phyloP scores from a whole-genome alignment of 2,113 vertebrate species.

The Bucco capensis region DNA sequence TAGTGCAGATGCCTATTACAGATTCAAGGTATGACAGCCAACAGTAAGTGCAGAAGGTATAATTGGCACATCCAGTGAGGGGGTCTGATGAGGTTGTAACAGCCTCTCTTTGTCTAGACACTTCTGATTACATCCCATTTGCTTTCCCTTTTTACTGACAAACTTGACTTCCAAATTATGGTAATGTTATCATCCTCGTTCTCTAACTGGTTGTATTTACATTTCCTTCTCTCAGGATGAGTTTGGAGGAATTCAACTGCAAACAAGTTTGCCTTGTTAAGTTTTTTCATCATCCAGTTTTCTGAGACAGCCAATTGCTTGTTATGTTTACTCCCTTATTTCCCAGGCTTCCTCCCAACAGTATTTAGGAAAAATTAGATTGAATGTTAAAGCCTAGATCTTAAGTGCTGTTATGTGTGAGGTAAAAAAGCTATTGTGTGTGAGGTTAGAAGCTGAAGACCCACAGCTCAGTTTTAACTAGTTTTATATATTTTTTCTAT shows the following conservation, averaged over 20 bases:
- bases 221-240: not conserved
- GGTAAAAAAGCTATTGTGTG: not conserved
- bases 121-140: constrained; percentile 33
- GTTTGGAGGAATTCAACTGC: not conserved
- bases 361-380: not conserved
- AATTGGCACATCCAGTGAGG: not conserved
- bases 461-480: not conserved
- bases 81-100: constrained; percentile 7
- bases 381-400: not conserved
- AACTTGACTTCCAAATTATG: constrained; percentile 43
- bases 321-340: not conserved
- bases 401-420: not conserved
- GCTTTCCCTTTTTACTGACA: constrained; percentile 2
- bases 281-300: not conserved
- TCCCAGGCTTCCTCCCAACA: not conserved
- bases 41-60: not conserved
- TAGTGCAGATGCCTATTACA: not conserved
- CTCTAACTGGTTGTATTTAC: constrained; percentile 12
- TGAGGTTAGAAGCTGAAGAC: not conserved
- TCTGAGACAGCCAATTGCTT: not conserved
- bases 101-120: constrained; percentile 12
- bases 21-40: not conserved
- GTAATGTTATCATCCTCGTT: constrained; percentile 36
- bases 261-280: not conserved
- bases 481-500: not conserved